Conservation (phyloP, 37 sponge, comb jelly and placozoan genomes). For the Geodia barretti region DNA sequence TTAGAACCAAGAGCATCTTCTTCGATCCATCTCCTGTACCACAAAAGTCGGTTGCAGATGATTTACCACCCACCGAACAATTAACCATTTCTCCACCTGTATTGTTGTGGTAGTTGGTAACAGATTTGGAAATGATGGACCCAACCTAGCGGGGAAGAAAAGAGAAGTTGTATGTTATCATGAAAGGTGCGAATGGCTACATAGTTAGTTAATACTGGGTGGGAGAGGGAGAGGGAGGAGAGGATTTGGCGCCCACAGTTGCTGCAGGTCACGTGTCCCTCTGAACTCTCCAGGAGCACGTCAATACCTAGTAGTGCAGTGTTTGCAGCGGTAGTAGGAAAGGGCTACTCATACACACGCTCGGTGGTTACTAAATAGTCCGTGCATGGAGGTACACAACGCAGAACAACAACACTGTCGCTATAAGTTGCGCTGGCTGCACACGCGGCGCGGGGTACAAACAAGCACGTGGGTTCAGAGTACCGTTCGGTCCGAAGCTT, state of each 20-base stretch:
- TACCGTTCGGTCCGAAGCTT: conserved; percentile 41
- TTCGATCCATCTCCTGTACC: conserved; percentile 35
- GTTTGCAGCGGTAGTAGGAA: too few species aligned
- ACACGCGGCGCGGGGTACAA: too few species aligned
- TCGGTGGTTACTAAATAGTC: too few species aligned
- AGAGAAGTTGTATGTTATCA: background rate
- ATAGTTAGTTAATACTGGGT: conserved; percentile 21
- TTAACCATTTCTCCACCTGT: conserved; percentile 7
- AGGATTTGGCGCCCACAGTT: conserved; percentile 6
- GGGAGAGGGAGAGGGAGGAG: conserved; percentile 6
- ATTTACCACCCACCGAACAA: background rate
- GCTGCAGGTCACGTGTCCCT: conserved; percentile 19
- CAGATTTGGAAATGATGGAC: conserved; percentile 1
- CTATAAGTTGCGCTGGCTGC: too few species aligned
- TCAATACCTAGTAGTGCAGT: conserved; percentile 4
- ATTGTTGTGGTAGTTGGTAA: conserved; percentile 10
- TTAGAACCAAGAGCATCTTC: conserved; percentile 20
- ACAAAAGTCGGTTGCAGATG: background rate
- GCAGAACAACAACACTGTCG: too few species aligned
- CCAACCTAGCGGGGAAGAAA: conserved; percentile 19
- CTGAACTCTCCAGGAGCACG: conserved; percentile 33
- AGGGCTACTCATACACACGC: too few species aligned
- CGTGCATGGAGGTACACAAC: too few species aligned
- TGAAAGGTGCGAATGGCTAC: too few species aligned
- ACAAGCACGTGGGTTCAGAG: too few species aligned